Percentiles rank a stretch among this genome's conserved stretches.
phyloP scores from a whole-genome alignment of 2,113 vertebrate species.

The Haemorhous mexicanus region DNA sequence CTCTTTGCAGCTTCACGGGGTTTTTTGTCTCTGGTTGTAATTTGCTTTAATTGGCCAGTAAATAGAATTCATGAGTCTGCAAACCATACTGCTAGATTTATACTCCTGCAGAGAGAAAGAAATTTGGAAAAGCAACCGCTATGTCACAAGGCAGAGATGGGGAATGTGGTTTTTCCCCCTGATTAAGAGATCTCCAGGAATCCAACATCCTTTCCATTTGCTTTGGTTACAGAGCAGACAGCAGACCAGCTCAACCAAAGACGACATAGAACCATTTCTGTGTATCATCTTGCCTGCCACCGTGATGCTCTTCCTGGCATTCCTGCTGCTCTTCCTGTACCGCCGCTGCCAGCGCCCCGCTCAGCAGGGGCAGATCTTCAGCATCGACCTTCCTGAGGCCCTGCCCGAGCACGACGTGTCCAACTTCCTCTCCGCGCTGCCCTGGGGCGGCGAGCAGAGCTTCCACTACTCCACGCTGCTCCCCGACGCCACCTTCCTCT shows the following conservation, averaged over 20 bases:
- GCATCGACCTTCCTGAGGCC: slow-evolving; percentile 77
- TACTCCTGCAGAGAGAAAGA: neutral
- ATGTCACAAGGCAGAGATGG: neutral
- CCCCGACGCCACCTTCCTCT: slow-evolving; percentile 69
- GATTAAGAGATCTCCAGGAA: neutral
- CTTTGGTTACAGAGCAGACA: slow-evolving; percentile 74
- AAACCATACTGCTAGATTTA: neutral
- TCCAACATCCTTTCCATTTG: neutral
- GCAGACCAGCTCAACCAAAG: slow-evolving; percentile 70
- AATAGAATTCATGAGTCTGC: neutral
- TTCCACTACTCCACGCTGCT: slow-evolving; percentile 68
- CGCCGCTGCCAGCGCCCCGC: slow-evolving; percentile 60
- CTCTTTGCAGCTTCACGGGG: neutral
- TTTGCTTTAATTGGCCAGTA: neutral
- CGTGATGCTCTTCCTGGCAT: slow-evolving; percentile 79
- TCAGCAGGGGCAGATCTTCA: slow-evolving; percentile 77
- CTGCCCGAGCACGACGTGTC: neutral
- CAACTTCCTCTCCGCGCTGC: slow-evolving; percentile 49
- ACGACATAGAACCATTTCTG: slow-evolving; percentile 77
- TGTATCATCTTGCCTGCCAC: slow-evolving; percentile 80
- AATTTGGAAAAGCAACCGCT: neutral
- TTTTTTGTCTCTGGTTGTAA: neutral
- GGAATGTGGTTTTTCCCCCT: neutral
- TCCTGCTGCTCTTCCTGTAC: slow-evolving; percentile 77
- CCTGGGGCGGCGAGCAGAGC: slow-evolving; percentile 57